phyloP scores from a whole-genome alignment of 2,797 vertebrate genomes.

The Chaunax sp. region DNA sequence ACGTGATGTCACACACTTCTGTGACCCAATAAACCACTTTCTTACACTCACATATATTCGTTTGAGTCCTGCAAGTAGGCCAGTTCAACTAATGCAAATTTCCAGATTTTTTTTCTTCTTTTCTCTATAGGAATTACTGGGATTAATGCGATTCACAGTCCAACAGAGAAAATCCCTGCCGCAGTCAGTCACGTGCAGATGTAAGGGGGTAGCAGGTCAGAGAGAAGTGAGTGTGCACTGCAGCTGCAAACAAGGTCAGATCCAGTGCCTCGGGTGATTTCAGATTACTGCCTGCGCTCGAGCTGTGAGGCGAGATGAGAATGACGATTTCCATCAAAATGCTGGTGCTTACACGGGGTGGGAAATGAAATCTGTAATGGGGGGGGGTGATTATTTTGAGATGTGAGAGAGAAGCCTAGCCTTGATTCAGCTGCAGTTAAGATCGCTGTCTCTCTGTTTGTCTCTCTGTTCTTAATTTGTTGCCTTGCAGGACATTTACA shows the following conservation, averaged over 20 bases:
- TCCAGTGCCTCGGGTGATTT: slow-evolving; percentile 65
- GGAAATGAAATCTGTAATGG: slow-evolving; percentile 61
- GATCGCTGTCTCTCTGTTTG: slow-evolving; percentile 1
- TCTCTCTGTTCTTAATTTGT: slow-evolving; percentile 2
- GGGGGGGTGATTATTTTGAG: slow-evolving; percentile 50
- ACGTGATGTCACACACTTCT: slow-evolving; percentile 46
- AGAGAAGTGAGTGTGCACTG: slow-evolving; percentile 31
- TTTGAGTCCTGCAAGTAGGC: slow-evolving; percentile 66
- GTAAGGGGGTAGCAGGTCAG: slow-evolving; percentile 40
- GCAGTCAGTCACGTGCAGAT: slow-evolving; percentile 52
- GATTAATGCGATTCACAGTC: slow-evolving; percentile 64
- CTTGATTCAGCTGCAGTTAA: slow-evolving; percentile 53
- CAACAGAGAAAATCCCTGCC: slow-evolving; percentile 64
- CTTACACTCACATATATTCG: slow-evolving; percentile 19
- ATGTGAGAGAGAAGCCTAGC: slow-evolving; percentile 38
- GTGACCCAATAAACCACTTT: slow-evolving; percentile 59
- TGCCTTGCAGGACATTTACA: slow-evolving; percentile 33
- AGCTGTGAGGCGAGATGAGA: slow-evolving; percentile 48
- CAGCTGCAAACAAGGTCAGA: slow-evolving; percentile 61
- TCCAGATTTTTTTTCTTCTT: slow-evolving; percentile 49
- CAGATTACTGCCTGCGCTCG: slow-evolving; percentile 48
- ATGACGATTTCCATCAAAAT: slow-evolving; percentile 44
- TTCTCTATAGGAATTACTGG: slow-evolving; percentile 70
- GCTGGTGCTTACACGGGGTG: slow-evolving; percentile 43
- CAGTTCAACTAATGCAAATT: slow-evolving; percentile 64